A percentile compares a stretch with the other conserved stretches of the same genome.
Evolutionary conservation across 2,888 invertebrate species (phyloP).

Genomic region (Hirtodrosophila cameraria): DNA sequence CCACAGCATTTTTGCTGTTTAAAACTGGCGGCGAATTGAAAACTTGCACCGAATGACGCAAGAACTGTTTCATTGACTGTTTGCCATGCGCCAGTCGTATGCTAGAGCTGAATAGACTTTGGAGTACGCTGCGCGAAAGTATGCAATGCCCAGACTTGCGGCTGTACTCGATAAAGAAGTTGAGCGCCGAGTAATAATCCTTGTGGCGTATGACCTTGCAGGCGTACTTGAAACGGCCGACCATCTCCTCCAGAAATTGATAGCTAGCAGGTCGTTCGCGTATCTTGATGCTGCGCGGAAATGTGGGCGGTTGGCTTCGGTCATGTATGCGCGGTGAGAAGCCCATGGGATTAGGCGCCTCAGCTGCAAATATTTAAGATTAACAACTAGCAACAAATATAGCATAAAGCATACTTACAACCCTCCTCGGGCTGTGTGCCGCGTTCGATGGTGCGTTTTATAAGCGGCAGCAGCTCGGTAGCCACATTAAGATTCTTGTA

Average conservation of each 20-base stretch:
- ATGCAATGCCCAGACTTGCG: conserved; percentile 94
- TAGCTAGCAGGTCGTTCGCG: conserved; percentile 87
- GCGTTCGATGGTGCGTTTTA: conserved; percentile 90
- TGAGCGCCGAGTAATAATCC: conserved; percentile 93
- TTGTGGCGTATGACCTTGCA: conserved; percentile 91
- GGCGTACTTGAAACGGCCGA: conserved; percentile 91
- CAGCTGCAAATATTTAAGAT: conserved; percentile 77
- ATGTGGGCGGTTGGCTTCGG: conserved; percentile 97
- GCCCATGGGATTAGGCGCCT: conserved; percentile 93
- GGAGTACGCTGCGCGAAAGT: conserved; percentile 94
- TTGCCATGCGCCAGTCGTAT: conserved; percentile 84
- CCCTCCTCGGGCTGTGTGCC: conserved; percentile 88
- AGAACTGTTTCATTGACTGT: conserved; percentile 89
- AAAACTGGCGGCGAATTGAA: conserved; percentile 96
- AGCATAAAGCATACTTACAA: conserved; percentile 61
- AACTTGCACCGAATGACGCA: conserved; percentile 92
- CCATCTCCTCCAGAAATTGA: conserved; percentile 92
- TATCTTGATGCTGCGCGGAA: conserved; percentile 97
- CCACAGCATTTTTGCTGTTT: conserved; percentile 89
- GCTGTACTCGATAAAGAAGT: conserved; percentile 97
- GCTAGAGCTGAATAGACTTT: conserved; percentile 88
- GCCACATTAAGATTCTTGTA: conserved; percentile 92
- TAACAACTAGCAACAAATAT: background rate
- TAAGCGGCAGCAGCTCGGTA: conserved; percentile 91
- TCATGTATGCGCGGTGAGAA: conserved; percentile 99